A percentile compares a stretch with the other conserved stretches of the same genome.
These are phyloP conservation scores for Myathropa florea DNA, from an alignment of 2,888 invertebrate genomes.

Conservation along the genomic window DNA sequence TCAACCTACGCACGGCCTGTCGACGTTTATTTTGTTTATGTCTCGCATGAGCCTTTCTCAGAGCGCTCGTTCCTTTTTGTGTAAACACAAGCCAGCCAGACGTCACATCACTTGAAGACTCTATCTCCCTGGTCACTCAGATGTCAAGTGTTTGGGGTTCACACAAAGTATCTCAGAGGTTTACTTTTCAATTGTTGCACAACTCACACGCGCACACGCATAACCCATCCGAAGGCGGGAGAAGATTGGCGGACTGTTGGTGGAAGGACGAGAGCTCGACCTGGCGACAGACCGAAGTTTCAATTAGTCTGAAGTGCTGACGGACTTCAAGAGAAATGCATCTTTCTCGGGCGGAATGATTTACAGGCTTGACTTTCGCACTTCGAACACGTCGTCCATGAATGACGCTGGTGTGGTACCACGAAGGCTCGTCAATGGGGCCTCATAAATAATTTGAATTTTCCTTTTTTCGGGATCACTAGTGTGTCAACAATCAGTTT, in stretches of 20 bases:
- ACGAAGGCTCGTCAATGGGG: too few relatives aligned
- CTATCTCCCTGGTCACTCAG: constrained; percentile 11
- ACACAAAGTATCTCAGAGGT: constrained; percentile 36
- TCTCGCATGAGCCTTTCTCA: constrained; percentile 43
- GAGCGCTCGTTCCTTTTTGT: constrained; percentile 31
- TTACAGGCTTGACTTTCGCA: constrained; percentile 49
- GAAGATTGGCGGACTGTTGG: not conserved
- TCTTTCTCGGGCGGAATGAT: constrained; percentile 23
- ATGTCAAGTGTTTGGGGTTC: constrained; percentile 7
- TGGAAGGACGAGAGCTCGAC: not conserved
- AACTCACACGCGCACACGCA: not conserved
- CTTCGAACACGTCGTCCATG: constrained; percentile 46
- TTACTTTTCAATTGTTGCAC: constrained; percentile 62
- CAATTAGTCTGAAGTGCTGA: constrained; percentile 46
- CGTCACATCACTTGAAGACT: not conserved
- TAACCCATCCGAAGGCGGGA: too few relatives aligned
- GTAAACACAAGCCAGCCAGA: constrained; percentile 52
- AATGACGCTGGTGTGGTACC: not conserved
- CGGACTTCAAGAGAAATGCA: constrained; percentile 32
- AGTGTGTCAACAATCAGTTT: not conserved
- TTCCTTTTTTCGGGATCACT: not conserved
- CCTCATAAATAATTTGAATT: constrained; percentile 24
- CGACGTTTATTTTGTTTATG: constrained; percentile 67
- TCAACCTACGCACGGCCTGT: constrained; percentile 44
- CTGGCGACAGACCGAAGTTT: constrained; percentile 38